A percentile compares a stretch with the other conserved stretches of the same genome.
Evolutionary conservation across 2,113 vertebrate species (phyloP).

Genomic region (Oplegnathus fasciatus): DNA sequence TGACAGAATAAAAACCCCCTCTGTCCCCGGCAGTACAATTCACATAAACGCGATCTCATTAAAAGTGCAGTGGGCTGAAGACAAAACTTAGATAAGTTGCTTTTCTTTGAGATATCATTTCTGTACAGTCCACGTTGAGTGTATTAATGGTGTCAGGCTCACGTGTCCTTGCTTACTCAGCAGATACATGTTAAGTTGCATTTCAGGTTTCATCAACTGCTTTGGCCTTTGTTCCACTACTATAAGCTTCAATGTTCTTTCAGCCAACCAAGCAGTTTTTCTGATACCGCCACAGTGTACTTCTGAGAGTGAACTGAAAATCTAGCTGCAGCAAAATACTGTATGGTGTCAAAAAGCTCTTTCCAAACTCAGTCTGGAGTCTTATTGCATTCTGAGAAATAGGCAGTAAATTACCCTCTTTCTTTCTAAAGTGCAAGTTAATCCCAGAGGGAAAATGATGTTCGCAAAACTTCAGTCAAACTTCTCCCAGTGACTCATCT

Average conservation of each 20-base stretch:
- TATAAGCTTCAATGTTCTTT: conserved; percentile 39
- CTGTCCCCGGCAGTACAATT: conserved; percentile 34
- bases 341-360: background rate
- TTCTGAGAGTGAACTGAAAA: conserved; percentile 5
- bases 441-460: conserved; percentile 35
- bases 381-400: conserved; percentile 27
- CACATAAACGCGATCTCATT: conserved; percentile 59
- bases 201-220: conserved; percentile 52
- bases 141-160: conserved; percentile 43
- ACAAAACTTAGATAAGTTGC: conserved; percentile 24
- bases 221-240: conserved; percentile 33
- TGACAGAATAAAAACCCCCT: conserved; percentile 41
- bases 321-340: conserved; percentile 14
- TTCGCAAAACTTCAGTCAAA: conserved; percentile 39
- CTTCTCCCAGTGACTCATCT: conserved; percentile 31
- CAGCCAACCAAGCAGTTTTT: conserved; percentile 37
- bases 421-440: conserved; percentile 17
- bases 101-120: conserved; percentile 25
- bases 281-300: conserved; percentile 15
- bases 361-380: background rate
- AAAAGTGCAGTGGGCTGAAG: conserved; percentile 23
- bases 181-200: conserved; percentile 30
- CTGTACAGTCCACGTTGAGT: background rate
- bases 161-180: conserved; percentile 34
- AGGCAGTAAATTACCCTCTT: conserved; percentile 30